phyloP scores from a whole-genome alignment of 2,797 vertebrate genomes.

The Hydrocynus forskahlii region DNA sequence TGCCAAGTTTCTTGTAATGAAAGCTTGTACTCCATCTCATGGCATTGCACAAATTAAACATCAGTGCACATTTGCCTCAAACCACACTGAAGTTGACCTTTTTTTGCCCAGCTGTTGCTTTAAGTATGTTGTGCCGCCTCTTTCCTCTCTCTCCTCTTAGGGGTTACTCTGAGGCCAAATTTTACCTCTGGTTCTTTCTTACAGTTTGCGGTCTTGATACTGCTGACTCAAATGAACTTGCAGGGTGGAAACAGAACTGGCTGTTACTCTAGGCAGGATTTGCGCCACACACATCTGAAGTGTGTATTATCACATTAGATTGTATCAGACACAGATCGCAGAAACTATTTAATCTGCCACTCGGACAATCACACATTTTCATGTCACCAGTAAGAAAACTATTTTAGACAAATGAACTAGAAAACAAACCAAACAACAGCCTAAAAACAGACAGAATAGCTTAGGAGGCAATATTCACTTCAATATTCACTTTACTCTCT shows the following conservation, averaged over 20 bases:
- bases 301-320: constrained; percentile 69
- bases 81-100: too few species aligned
- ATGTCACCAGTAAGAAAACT: background rate
- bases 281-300: constrained; percentile 54
- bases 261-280: background rate
- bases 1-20: too few species aligned
- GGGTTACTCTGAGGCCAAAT: background rate
- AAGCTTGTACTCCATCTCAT: too few species aligned
- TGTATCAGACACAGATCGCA: constrained; percentile 70
- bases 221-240: background rate
- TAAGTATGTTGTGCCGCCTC: background rate
- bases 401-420: background rate
- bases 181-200: background rate
- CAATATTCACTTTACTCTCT: background rate
- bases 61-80: too few species aligned
- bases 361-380: constrained; percentile 64
- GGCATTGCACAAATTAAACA: too few species aligned
- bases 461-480: background rate
- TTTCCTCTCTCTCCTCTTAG: background rate
- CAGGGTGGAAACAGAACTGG: background rate
- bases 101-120: too few species aligned
- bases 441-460: background rate
- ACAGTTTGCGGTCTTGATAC: constrained; percentile 23
- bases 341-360: constrained; percentile 69
- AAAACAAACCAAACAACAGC: background rate